Evolutionary conservation across 2,113 vertebrate species (phyloP), one percentile per base, ranked within the genome.

Genomic region (Thinocorus orbignyianus): DNA sequence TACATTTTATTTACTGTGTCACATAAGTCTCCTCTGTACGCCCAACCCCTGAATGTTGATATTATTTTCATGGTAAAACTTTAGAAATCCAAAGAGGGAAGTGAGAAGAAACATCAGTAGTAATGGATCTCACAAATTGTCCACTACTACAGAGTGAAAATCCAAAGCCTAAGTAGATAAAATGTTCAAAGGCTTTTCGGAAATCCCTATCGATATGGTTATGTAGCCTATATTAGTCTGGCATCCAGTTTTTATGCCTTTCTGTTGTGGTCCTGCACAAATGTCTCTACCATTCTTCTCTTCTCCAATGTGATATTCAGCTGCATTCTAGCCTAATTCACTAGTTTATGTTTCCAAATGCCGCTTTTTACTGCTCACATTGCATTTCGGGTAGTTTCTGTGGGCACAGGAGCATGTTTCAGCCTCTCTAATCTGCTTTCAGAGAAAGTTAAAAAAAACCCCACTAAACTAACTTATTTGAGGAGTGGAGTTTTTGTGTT

Each of bases 281-380:
- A 73, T 0, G 1, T 23, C 80, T 80, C 41, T 65, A 28, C 23
- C 46, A 26, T 0, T 0, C 11, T 71, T 64, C 61, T 79, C 15
- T 76, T 72, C 39, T 60, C 17, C 9, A 31, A 7, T 9, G 5
- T 42, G 51, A 26, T 33, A 41, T 4, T 73, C 20, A 81, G 2
- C 42, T 71, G 30, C 19, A 44, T 64, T 88, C 31, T 41, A 62
- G 22, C 20, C 39, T 58, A 66, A 55, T 35, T 87, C 44, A 79
- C 16, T 80, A 77, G 30, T 65, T 42, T 12, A 25, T 0, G 0
- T 46, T 88, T 83, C 54, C 25, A 65, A 93, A 49, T 10, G 41
- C 24, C 1, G 0, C 15, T 46, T 74, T 68, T 71, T 88, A 37
- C 44, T 44, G 31, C 33, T 69, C 7, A 2, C 0, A 0, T 23